Percentiles rank a stretch among this genome's conserved stretches.
Evolutionary conservation across 2,797 vertebrate species (phyloP).

Genomic region (Buceros bicornis): DNA sequence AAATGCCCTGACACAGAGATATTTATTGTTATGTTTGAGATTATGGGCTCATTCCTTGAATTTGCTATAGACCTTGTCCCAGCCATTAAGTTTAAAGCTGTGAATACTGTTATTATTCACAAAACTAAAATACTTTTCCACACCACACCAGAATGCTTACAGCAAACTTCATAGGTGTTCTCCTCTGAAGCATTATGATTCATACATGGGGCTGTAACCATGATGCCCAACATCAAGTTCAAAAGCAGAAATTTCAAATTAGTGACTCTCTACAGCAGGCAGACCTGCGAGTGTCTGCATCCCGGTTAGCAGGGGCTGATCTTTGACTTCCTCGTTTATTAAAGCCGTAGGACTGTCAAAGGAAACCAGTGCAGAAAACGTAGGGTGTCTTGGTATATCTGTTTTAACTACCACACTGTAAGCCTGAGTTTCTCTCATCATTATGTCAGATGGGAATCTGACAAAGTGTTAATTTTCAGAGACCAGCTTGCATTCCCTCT

Average conservation of each 20-base stretch:
- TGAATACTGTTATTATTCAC: neutral
- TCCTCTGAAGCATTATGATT: neutral
- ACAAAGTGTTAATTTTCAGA: conserved; percentile 64
- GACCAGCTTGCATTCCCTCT: conserved; percentile 22
- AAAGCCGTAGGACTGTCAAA: neutral
- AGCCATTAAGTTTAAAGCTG: neutral
- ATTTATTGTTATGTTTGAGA: neutral
- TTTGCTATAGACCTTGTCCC: neutral
- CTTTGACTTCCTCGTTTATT: conserved; percentile 45
- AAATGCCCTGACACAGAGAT: neutral
- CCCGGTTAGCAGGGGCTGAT: conserved; percentile 7
- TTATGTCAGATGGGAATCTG: neutral
- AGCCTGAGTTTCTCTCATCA: neutral
- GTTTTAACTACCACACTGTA: conserved; percentile 16
- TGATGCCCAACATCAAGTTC: neutral
- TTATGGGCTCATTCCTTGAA: neutral
- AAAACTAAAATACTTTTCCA: neutral
- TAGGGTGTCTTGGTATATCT: neutral
- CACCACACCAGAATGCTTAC: neutral
- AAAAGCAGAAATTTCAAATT: conserved; percentile 25
- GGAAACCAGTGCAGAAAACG: neutral
- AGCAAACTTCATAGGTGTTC: neutral
- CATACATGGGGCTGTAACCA: conserved; percentile 3
- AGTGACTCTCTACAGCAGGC: neutral
- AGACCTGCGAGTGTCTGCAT: neutral